A percentile compares a stretch with the other conserved stretches of the same genome.
Evolutionary conservation across 2,797 vertebrate genomes (phyloP).

Genomic region (Dipus sagitta): DNA sequence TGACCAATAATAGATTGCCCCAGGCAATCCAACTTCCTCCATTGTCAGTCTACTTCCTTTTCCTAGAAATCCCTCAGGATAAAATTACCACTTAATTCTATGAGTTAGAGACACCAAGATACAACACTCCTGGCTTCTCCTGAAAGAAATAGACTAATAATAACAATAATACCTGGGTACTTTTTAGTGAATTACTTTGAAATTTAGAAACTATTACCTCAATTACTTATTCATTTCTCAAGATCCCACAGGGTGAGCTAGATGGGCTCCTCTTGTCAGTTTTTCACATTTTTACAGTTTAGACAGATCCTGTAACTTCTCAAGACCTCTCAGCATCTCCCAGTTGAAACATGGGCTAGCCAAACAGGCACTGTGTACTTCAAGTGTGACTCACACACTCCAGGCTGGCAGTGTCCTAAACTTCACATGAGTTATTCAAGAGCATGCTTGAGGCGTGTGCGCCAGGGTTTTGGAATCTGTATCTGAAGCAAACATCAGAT

Average conservation of each 20-base stretch:
- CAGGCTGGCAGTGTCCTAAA: not conserved
- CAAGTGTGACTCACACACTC: conserved; percentile 6
- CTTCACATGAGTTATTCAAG: conserved; percentile 52
- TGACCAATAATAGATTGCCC: not conserved
- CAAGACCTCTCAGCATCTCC: not conserved
- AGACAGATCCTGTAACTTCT: not conserved
- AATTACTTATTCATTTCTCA: conserved; percentile 15
- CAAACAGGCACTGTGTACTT: not conserved
- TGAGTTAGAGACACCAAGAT: conserved; percentile 13
- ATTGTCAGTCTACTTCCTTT: conserved; percentile 9
- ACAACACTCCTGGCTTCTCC: not conserved
- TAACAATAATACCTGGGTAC: not conserved
- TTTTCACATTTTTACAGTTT: not conserved
- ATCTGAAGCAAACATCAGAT: conserved; percentile 48
- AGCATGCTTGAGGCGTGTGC: not conserved
- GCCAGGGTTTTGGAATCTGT: conserved; percentile 11
- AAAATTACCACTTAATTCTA: conserved; percentile 6
- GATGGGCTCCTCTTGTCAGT: too few species aligned
- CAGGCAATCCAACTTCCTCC: not conserved
- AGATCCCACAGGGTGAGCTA: not conserved
- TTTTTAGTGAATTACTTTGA: not conserved
- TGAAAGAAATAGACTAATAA: conserved; percentile 17
- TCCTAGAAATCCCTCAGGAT: not conserved
- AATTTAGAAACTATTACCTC: conserved; percentile 5
- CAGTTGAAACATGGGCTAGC: not conserved